phyloP scores from a whole-genome alignment of 2,888 invertebrate species.

The Lithophane leautieri region DNA sequence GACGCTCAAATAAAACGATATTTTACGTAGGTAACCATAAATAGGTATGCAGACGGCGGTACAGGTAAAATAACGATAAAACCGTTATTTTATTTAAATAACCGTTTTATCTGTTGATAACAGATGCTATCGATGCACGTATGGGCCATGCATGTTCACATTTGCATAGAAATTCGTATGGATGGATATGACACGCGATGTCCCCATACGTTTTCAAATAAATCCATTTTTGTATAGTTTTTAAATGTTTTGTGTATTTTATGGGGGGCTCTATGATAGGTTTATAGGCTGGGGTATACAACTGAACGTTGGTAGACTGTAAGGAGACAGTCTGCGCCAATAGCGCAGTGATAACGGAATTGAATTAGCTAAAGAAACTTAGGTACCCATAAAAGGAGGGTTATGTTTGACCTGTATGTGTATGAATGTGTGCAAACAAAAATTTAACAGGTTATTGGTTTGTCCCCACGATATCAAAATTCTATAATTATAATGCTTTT shows the following conservation, averaged over 20 bases:
- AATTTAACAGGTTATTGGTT: too few relatives aligned
- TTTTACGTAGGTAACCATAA: slow-evolving; percentile 10
- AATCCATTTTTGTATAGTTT: slow-evolving; percentile 56
- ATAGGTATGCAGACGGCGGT: background rate
- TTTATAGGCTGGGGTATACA: slow-evolving; percentile 29
- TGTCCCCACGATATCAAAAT: too few relatives aligned
- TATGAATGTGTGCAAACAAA: too few relatives aligned
- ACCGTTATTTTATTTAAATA: slow-evolving; percentile 43
- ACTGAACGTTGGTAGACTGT: background rate
- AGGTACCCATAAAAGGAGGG: too few relatives aligned
- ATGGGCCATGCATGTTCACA: slow-evolving; percentile 54
- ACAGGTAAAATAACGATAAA: slow-evolving; percentile 20
- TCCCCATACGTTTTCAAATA: slow-evolving; percentile 55
- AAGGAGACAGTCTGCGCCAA: background rate
- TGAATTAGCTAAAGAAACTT: background rate
- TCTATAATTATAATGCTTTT: too few relatives aligned
- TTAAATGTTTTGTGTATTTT: slow-evolving; percentile 50
- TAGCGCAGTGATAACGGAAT: background rate
- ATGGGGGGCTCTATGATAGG: slow-evolving; percentile 43
- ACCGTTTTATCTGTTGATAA: slow-evolving; percentile 35
- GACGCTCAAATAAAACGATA: slow-evolving; percentile 24
- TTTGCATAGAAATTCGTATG: slow-evolving; percentile 66
- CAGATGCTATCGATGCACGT: slow-evolving; percentile 61
- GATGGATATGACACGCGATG: slow-evolving; percentile 67
- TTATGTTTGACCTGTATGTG: too few relatives aligned